Percentiles rank a stretch among this genome's conserved stretches.
phyloP scores from a whole-genome alignment of 2,113 vertebrate species.

The Stegostoma tigrinum region DNA sequence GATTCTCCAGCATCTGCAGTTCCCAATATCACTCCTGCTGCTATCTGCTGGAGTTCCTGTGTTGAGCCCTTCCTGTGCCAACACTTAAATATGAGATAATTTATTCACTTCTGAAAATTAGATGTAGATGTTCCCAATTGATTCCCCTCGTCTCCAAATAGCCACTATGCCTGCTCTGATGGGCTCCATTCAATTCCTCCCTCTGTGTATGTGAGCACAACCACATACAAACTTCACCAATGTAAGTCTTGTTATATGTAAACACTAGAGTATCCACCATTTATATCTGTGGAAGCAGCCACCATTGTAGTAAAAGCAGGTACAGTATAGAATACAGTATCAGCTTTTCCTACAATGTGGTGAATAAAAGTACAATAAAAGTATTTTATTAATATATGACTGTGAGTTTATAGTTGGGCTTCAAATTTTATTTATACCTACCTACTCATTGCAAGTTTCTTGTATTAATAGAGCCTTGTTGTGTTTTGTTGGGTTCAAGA shows the following conservation, averaged over 20 bases:
- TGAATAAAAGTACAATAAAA: neutral
- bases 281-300: neutral
- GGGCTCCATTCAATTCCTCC: neutral
- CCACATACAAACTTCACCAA: too few relatives aligned
- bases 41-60: neutral
- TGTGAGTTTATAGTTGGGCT: too few relatives aligned
- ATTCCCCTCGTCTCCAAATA: neutral
- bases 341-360: too few relatives aligned
- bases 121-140: neutral
- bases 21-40: too few relatives aligned
- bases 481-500: neutral
- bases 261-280: neutral
- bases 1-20: too few relatives aligned
- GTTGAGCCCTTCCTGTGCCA: neutral
- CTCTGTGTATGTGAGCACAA: neutral
- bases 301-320: neutral
- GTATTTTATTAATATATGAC: neutral
- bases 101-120: neutral
- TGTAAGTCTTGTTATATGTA: neutral
- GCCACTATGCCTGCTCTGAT: neutral
- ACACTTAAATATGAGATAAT: neutral
- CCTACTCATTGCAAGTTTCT: neutral
- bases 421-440: neutral
- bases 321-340: neutral
- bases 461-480: neutral